These are phyloP conservation scores for Laterallus jamaicensis DNA, from an alignment of 2,113 vertebrate genomes.

Conservation along the genomic window DNA sequence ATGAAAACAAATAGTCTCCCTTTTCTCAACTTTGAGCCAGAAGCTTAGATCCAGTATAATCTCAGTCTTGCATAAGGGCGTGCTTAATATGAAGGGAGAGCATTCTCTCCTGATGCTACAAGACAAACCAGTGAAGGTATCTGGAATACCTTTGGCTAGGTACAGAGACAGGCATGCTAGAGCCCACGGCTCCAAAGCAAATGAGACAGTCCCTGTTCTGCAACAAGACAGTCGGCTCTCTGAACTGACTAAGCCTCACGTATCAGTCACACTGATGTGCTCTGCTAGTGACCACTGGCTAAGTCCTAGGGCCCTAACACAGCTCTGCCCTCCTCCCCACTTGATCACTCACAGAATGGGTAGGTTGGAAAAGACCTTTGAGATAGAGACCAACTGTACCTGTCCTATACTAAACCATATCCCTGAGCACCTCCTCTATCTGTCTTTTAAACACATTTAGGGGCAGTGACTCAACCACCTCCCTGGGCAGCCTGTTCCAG, in stretches of 20 bases:
- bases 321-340: background rate
- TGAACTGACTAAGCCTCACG: background rate
- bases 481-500: too few species aligned
- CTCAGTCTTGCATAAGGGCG: background rate
- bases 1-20: background rate
- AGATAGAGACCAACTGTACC: too few species aligned
- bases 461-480: too few species aligned
- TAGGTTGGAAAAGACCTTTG: too few species aligned
- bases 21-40: background rate
- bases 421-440: too few species aligned
- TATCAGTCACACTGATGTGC: background rate
- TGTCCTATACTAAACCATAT: too few species aligned
- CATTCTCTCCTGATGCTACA: fast-evolving
- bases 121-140: background rate
- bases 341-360: too few species aligned
- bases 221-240: background rate
- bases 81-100: background rate
- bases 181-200: background rate
- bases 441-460: too few species aligned
- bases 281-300: background rate
- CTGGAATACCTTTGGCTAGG: background rate
- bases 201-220: background rate
- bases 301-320: background rate
- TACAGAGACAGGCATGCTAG: background rate
- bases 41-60: background rate